Conservation (phyloP, 2,888 invertebrate genomes). For the Leptopilina myrica region DNA sequence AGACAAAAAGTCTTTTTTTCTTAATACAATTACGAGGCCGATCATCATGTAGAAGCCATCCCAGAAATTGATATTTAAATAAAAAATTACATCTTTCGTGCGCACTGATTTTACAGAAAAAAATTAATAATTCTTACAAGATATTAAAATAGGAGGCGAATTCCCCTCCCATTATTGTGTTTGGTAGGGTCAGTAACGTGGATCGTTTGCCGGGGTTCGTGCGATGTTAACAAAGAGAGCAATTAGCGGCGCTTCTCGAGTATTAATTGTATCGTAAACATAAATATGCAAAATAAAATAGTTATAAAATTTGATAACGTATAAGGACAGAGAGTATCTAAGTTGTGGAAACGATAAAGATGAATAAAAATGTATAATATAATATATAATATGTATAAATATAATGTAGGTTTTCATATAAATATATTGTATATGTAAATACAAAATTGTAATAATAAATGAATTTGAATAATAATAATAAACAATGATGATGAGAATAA, state of each 20-base stretch:
- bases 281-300: slow-evolving; percentile 27
- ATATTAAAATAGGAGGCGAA: neutral
- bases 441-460: slow-evolving; percentile 70
- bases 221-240: slow-evolving; percentile 8
- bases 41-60: no score
- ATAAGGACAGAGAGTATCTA: slow-evolving; percentile 42
- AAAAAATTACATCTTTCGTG: no score
- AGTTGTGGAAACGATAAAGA: slow-evolving; percentile 44
- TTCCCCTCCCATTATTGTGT: neutral
- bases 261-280: neutral
- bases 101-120: no score
- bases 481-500: slow-evolving; percentile 49
- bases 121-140: neutral
- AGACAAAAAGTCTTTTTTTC: no score
- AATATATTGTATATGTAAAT: slow-evolving; percentile 74
- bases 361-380: slow-evolving; percentile 21
- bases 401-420: slow-evolving; percentile 61
- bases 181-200: neutral
- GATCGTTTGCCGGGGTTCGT: slow-evolving; percentile 25
- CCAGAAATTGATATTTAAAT: no score
- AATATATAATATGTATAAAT: no score
- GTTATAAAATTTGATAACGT: slow-evolving; percentile 31
- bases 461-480: slow-evolving; percentile 50
- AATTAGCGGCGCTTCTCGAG: slow-evolving; percentile 28
- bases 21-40: no score